Evolutionary conservation across 2,888 invertebrate species (phyloP), one percentile per base, ranked within the genome.

Genomic region (Ornithoptera alexandrae): DNA sequence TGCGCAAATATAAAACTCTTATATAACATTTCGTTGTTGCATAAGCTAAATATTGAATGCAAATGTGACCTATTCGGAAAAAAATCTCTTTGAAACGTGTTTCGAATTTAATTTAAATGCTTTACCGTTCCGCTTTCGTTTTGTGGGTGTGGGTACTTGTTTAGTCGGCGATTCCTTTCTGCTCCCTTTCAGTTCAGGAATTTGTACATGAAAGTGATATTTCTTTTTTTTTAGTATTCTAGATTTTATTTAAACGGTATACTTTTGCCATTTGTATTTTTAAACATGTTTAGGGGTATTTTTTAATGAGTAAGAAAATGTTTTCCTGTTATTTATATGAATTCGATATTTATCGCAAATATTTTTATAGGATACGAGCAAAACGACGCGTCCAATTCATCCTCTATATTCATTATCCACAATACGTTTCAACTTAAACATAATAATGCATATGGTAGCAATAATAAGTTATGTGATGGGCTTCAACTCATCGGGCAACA

Each of bases 41-140:
- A 57, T 56, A 56, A 42, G 50, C 39, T 60, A 36, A 64, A 53
- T 53, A 46, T 67, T n/a, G 42, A 62, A 57, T 50, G 46, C 24
- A 58, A 67, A 62, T 62, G 20, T 62, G 17, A 50, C 57, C 50
- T 57, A 18, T 12, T 50, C 36, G 46, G 50, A 68, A 63, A 68
- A 62, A 24, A 63, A 42, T 57, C 22, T 62, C 57, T 62, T 20
- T 1, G n/a, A 20, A 24, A 22, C 39, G 46, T 39, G 58, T 68
- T 68, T 62, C 20, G 62, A 68, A 68, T 62, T 63, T 58, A 62
- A 68, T 62, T 15, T 63, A 58, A 30, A 68, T 53, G 18, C 62
- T 42, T 59, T 63, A 58, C 39, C 62, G 58, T 58, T 68, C 53
- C 0, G 46, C 46, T 46, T 57, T 57, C 57, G 22, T 42, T 67